Evolutionary conservation across 2,113 vertebrate genomes (phyloP).

Genomic region (Tor tambroides): DNA sequence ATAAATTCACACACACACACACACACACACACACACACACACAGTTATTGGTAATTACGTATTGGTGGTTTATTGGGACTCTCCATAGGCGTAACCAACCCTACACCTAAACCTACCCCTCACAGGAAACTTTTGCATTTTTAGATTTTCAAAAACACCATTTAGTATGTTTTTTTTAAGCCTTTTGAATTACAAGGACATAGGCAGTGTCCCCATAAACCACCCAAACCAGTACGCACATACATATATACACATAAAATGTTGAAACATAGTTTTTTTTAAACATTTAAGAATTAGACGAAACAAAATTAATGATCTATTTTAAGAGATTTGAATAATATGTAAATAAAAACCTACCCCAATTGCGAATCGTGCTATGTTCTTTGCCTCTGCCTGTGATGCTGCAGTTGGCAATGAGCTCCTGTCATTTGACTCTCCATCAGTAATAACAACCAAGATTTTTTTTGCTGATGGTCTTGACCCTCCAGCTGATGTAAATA

Average conservation of each 20-base stretch:
- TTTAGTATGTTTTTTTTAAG: too few relatives aligned
- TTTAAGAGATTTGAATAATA: neutral
- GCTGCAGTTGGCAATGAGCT: fast-evolving
- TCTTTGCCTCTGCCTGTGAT: neutral
- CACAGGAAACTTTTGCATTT: too few relatives aligned
- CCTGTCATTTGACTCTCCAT: conserved; percentile 60
- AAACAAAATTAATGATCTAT: neutral
- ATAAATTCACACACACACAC: too few relatives aligned
- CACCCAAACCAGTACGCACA: too few relatives aligned
- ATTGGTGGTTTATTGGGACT: too few relatives aligned
- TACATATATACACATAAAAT: neutral
- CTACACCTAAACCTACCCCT: too few relatives aligned
- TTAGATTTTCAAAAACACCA: too few relatives aligned
- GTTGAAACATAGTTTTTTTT: neutral
- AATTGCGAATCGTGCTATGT: conserved; percentile 70
- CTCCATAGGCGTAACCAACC: too few relatives aligned
- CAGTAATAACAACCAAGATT: conserved; percentile 75
- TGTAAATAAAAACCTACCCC: conserved; percentile 63
- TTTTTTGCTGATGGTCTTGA: conserved; percentile 62
- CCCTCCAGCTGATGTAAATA: conserved; percentile 39
- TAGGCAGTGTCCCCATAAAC: too few relatives aligned
- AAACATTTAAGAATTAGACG: neutral
- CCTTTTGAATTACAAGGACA: too few relatives aligned
- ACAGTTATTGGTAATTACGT: too few relatives aligned
- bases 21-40: too few relatives aligned